phyloP scores from a whole-genome alignment of 2,113 vertebrate species.

The Tetraodon nigroviridis region DNA sequence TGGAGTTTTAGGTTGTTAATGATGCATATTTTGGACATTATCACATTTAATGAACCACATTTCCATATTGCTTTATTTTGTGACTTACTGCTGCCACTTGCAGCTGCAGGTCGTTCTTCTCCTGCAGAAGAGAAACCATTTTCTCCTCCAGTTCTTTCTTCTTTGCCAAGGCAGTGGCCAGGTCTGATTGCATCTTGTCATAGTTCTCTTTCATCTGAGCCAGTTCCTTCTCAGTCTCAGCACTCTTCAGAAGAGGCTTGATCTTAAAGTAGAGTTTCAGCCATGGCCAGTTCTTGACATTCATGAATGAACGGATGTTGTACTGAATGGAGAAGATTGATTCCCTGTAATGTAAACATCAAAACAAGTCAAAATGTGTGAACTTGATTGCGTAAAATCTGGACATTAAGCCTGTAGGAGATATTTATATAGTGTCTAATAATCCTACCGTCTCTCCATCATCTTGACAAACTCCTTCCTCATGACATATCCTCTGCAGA shows the following conservation, averaged over 20 bases:
- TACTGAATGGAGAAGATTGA: conserved; percentile 83
- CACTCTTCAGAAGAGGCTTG: conserved; percentile 77
- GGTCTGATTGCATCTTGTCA: conserved; percentile 80
- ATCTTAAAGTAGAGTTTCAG: conserved; percentile 72
- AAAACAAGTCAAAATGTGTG: too few relatives aligned
- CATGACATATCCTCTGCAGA: conserved; percentile 63
- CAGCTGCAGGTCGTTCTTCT: conserved; percentile 74
- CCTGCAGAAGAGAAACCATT: conserved; percentile 72
- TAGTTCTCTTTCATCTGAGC: conserved; percentile 76
- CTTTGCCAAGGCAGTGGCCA: conserved; percentile 68
- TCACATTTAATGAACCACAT: too few relatives aligned
- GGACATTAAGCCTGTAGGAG: background rate
- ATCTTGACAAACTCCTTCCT: conserved; percentile 70
- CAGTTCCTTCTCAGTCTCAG: conserved; percentile 74
- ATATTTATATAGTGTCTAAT: background rate
- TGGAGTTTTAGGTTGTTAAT: too few relatives aligned
- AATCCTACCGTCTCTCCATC: conserved; percentile 61
- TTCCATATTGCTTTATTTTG: background rate
- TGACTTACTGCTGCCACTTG: conserved; percentile 68
- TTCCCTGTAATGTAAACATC: too few relatives aligned
- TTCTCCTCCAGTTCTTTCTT: conserved; percentile 50
- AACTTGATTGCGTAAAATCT: too few relatives aligned
- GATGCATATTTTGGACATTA: too few relatives aligned
- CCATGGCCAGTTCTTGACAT: conserved; percentile 76
- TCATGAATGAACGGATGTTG: conserved; percentile 79